phyloP scores from a whole-genome alignment of 2,888 invertebrate genomes.

The Neoitamus cyanurus region DNA sequence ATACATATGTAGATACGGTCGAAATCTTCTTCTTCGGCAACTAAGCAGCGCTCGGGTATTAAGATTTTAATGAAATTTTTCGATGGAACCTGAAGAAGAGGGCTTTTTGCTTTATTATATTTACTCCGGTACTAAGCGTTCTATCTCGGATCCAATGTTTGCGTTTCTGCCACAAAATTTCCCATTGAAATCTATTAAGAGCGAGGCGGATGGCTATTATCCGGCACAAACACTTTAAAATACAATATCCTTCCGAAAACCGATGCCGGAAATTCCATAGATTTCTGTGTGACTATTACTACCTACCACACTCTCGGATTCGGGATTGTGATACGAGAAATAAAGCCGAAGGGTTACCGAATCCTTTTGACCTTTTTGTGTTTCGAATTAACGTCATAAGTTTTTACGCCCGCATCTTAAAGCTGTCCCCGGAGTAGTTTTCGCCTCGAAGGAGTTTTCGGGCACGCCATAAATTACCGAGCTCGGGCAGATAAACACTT shows the following conservation, averaged over 20 bases:
- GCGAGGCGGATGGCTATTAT: slow-evolving; percentile 46
- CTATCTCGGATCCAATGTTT: neutral
- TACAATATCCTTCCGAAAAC: slow-evolving; percentile 50
- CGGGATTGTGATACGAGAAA: neutral
- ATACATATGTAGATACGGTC: no score
- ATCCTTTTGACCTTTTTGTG: slow-evolving; percentile 30
- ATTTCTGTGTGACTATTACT: slow-evolving; percentile 39
- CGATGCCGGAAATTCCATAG: slow-evolving; percentile 44
- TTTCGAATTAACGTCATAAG: slow-evolving; percentile 39
- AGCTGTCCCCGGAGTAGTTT: slow-evolving; percentile 47
- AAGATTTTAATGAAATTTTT: slow-evolving; percentile 22
- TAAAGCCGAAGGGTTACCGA: slow-evolving; percentile 9
- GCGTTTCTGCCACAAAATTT: slow-evolving; percentile 23
- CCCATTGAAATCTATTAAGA: slow-evolving; percentile 33
- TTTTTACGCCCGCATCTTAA: slow-evolving; percentile 31
- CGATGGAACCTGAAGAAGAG: neutral
- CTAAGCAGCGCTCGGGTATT: neutral
- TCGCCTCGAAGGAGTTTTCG: slow-evolving; percentile 28
- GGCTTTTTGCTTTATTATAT: slow-evolving; percentile 22
- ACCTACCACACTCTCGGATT: neutral
- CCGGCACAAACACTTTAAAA: slow-evolving; percentile 51
- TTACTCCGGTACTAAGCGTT: neutral
- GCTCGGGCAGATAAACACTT: slow-evolving; percentile 47
- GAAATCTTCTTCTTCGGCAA: neutral
- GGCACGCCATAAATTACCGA: slow-evolving; percentile 48